A percentile compares a stretch with the other conserved stretches of the same genome.
phyloP scores from a whole-genome alignment of 1,140 invertebrate genomes.

The Tigriopus japonicus region DNA sequence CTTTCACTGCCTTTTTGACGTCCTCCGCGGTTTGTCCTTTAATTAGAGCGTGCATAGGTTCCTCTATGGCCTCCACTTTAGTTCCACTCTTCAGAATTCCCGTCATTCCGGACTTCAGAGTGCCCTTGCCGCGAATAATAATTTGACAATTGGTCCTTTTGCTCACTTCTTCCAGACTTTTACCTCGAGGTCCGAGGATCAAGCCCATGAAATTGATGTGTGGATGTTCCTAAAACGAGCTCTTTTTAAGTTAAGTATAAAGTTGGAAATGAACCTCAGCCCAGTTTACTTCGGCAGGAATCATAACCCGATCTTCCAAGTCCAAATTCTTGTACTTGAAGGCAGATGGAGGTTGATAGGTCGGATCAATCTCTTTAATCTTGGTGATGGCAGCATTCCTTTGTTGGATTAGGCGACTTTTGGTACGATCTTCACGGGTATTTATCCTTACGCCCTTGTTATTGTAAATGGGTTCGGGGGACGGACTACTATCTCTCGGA shows the following conservation, averaged over 20 bases:
- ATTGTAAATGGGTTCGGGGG: not conserved
- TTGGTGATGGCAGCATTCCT: not conserved
- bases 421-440: not conserved
- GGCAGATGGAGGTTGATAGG: not conserved
- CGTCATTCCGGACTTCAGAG: constrained; percentile 6
- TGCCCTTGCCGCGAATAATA: not conserved
- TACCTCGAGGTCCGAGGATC: not conserved
- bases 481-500: not conserved
- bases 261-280: not conserved
- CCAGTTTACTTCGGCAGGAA: not conserved
- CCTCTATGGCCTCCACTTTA: not conserved
- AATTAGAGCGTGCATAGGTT: not conserved
- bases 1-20: not conserved
- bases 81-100: not conserved
- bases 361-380: constrained; percentile 1
- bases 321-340: constrained; percentile 4
- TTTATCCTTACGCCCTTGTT: not conserved
- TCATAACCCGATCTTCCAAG: not conserved
- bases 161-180: not conserved
- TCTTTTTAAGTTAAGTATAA: not conserved
- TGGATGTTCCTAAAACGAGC: constrained; percentile 6
- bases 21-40: not conserved
- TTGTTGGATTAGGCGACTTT: not conserved
- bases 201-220: constrained; percentile 7
- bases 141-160: constrained; percentile 6